These are phyloP conservation scores for Steinernema khuongi DNA, from an alignment of 1,140 invertebrate genomes.

Conservation along the genomic window DNA sequence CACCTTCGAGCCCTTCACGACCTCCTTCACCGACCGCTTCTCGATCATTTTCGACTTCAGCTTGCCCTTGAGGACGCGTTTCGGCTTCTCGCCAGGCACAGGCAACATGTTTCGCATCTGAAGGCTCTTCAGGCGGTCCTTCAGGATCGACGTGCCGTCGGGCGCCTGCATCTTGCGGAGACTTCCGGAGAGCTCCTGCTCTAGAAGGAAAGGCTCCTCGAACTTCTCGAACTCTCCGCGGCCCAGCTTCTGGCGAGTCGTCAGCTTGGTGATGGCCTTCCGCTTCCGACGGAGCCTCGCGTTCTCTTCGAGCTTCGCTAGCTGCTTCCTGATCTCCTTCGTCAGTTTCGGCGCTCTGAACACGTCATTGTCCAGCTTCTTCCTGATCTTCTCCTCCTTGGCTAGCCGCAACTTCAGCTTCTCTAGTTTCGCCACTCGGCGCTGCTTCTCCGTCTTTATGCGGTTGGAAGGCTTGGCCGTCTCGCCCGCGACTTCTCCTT, in stretches of 20 bases:
- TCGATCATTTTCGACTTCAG: slow-evolving; percentile 15
- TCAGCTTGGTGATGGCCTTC: slow-evolving; percentile 29
- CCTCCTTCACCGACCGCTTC: slow-evolving; percentile 16
- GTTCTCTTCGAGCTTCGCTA: slow-evolving; percentile 23
- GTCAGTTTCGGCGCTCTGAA: slow-evolving; percentile 14
- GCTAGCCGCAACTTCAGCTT: slow-evolving; percentile 22
- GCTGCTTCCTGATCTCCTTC: slow-evolving; percentile 25
- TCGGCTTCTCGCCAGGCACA: slow-evolving; percentile 22
- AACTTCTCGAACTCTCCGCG: slow-evolving; percentile 32
- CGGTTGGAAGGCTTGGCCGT: background rate
- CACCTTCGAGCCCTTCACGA: slow-evolving; percentile 12
- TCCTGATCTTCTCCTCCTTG: slow-evolving; percentile 21
- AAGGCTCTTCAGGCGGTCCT: slow-evolving; percentile 32
- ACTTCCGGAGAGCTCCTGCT: slow-evolving; percentile 29
- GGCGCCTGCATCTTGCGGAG: slow-evolving; percentile 26
- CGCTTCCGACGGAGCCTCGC: slow-evolving; percentile 12
- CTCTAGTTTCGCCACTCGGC: slow-evolving; percentile 12
- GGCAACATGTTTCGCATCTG: slow-evolving; percentile 34
- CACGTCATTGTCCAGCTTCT: slow-evolving; percentile 30
- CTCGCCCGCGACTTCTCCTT: background rate
- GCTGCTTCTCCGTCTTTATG: slow-evolving; percentile 30
- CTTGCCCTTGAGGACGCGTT: slow-evolving; percentile 9
- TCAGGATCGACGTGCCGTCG: slow-evolving; percentile 26
- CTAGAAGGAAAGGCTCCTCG: slow-evolving; percentile 34
- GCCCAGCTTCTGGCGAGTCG: slow-evolving; percentile 30